Conservation (phyloP, 2,888 invertebrate genomes). For the Stenurella melanura region DNA sequence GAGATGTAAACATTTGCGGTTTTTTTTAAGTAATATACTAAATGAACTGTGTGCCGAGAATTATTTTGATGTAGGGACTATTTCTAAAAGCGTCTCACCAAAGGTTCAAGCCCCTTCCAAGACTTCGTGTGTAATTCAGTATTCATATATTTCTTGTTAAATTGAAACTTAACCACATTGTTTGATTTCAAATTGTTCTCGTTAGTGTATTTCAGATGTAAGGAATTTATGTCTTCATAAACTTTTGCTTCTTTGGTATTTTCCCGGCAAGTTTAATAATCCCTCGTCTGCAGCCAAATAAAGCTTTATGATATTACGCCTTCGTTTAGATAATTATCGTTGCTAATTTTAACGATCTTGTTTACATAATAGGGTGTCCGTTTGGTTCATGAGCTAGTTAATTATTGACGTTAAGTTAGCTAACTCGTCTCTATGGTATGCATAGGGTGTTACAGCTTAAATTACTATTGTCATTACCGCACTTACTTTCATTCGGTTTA, state of each 20-base stretch:
- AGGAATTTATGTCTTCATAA: not conserved
- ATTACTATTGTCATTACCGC: not conserved
- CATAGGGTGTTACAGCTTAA: not conserved
- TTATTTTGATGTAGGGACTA: too few relatives aligned
- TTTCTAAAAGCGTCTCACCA: too few relatives aligned
- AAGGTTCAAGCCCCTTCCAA: too few relatives aligned
- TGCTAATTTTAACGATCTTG: constrained; percentile 19
- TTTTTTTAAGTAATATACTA: too few relatives aligned
- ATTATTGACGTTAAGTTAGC: constrained; percentile 16
- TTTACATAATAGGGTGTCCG: constrained; percentile 24
- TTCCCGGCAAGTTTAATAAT: constrained; percentile 12
- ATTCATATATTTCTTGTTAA: too few relatives aligned
- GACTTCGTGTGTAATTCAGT: too few relatives aligned
- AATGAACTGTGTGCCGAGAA: too few relatives aligned
- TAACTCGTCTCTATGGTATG: not conserved
- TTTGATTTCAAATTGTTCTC: too few relatives aligned
- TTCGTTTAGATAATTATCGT: constrained; percentile 33
- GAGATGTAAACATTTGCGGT: too few relatives aligned
- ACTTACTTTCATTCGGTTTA: too few relatives aligned
- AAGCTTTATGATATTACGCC: not conserved
- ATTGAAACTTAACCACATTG: too few relatives aligned
- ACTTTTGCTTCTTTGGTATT: constrained; percentile 16
- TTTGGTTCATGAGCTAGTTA: constrained; percentile 3
- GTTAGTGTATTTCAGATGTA: too few relatives aligned
- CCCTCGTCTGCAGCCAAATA: constrained; percentile 3